Evolutionary conservation across 2,888 invertebrate species (phyloP).

Genomic region (Chloroclystis v-ata): DNA sequence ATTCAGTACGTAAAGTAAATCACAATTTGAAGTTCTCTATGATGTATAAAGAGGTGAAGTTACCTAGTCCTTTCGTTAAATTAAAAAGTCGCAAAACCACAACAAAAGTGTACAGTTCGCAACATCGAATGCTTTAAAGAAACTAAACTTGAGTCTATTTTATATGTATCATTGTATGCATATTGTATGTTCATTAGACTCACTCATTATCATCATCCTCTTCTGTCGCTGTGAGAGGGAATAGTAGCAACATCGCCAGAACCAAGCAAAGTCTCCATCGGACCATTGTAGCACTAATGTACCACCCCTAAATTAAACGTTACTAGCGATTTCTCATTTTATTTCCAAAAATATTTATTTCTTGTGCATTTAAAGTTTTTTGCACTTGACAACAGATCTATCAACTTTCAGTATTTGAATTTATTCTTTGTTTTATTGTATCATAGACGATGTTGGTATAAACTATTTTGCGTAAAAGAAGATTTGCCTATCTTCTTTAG

Average conservation of each 20-base stretch:
- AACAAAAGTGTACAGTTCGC: no score
- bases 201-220: constrained; percentile 57
- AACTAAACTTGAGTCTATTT: no score
- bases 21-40: no score
- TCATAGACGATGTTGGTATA: constrained; percentile 12
- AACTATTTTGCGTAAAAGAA: no score
- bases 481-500: no score
- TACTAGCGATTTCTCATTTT: constrained; percentile 69
- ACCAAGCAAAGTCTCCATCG: constrained; percentile 59
- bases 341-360: constrained; percentile 44
- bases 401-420: constrained; percentile 63
- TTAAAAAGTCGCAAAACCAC: no score
- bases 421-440: constrained; percentile 45
- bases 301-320: constrained; percentile 36
- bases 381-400: constrained; percentile 51
- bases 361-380: constrained; percentile 37
- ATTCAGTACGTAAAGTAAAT: no score
- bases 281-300: constrained; percentile 50
- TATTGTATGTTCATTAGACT: constrained; percentile 17
- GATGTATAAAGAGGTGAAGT: no score
- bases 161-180: no score
- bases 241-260: constrained; percentile 55
- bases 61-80: no score
- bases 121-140: no score
- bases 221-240: constrained; percentile 47